Percentiles rank a stretch among this genome's conserved stretches.
Conservation (phyloP, 2,797 vertebrate species). For the Myotis pilosus region DNA sequence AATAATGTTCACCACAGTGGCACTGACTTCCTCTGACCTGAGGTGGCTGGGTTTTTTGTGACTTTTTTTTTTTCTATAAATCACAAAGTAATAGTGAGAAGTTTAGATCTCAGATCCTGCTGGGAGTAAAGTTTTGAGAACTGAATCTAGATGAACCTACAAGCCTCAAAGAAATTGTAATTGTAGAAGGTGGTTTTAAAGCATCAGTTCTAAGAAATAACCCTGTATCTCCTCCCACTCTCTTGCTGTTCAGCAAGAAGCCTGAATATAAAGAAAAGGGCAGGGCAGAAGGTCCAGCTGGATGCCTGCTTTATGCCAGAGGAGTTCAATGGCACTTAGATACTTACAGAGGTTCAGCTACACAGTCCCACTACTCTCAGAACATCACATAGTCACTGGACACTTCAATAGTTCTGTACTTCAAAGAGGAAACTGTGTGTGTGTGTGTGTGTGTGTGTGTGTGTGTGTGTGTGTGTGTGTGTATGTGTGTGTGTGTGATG, state of each 20-base stretch:
- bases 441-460: not conserved
- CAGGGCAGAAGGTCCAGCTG: not conserved
- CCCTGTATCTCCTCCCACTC: not conserved
- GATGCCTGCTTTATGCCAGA: not conserved
- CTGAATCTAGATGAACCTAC: not conserved
- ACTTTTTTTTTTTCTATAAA: not conserved
- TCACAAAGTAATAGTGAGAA: constrained; percentile 1
- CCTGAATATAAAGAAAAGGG: not conserved
- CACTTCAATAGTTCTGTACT: not conserved
- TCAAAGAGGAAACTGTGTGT: not conserved
- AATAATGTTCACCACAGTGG: not conserved
- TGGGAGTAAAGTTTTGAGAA: constrained; percentile 43
- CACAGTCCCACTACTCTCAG: not conserved
- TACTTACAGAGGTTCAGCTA: not conserved
- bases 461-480: not conserved
- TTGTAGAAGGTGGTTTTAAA: constrained; percentile 45
- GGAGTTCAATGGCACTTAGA: not conserved
- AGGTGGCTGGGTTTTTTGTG: not conserved
- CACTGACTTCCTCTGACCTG: not conserved
- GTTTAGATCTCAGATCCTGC: constrained; percentile 22
- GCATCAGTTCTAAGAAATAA: not conserved
- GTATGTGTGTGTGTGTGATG: no score
- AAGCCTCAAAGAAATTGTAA: not conserved
- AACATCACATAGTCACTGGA: not conserved
- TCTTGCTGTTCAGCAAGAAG: not conserved